Evolutionary conservation across 2,797 vertebrate species (phyloP).

Genomic region (Chelidonichthys spinosus): DNA sequence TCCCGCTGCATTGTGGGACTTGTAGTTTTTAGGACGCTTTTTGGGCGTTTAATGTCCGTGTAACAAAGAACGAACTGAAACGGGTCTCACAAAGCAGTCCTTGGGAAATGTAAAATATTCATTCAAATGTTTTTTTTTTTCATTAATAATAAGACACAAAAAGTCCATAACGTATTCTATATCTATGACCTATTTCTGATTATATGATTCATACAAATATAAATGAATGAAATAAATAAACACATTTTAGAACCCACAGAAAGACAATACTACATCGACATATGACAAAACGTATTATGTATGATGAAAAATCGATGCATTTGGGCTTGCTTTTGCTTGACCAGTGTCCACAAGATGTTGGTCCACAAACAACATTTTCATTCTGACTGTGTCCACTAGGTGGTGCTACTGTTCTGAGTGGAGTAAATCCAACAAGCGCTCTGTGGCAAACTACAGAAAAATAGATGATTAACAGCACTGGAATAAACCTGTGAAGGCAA

Average conservation of each 20-base stretch:
- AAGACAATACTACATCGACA: not conserved
- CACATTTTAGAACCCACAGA: not conserved
- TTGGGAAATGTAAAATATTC: too few relatives aligned
- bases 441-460: not conserved
- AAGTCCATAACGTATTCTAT: too few relatives aligned
- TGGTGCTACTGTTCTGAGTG: constrained; percentile 31
- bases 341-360: not conserved
- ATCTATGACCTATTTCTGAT: too few relatives aligned
- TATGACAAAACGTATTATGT: not conserved
- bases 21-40: constrained; percentile 55
- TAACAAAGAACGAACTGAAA: too few relatives aligned
- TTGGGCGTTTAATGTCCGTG: not conserved
- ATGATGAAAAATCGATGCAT: not conserved
- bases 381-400: constrained; percentile 44
- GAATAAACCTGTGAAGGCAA: not conserved
- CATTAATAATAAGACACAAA: too few relatives aligned
- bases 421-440: not conserved
- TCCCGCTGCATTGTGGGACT: constrained; percentile 58
- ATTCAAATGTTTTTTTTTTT: too few relatives aligned
- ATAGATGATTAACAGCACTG: constrained; percentile 1
- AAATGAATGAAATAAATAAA: not conserved
- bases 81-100: too few relatives aligned
- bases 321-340: not conserved
- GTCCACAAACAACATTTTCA: not conserved
- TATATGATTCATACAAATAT: too few relatives aligned